A percentile compares a stretch with the other conserved stretches of the same genome.
Evolutionary conservation across 2,888 invertebrate genomes (phyloP).

Genomic region (Hoplodrina blanda): DNA sequence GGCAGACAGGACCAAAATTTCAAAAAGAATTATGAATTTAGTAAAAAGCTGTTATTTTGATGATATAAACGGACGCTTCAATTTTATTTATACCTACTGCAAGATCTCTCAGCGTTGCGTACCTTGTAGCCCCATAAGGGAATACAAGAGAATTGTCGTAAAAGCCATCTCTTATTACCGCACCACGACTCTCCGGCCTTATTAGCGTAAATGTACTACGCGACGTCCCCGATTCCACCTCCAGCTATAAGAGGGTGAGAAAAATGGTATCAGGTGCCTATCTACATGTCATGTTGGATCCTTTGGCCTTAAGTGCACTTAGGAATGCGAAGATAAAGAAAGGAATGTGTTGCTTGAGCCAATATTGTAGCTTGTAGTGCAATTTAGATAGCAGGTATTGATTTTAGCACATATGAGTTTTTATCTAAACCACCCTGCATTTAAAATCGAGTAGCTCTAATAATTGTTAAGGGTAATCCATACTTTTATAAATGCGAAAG

Average conservation of each 20-base stretch:
- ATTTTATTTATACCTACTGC: neutral
- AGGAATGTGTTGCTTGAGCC: constrained; percentile 1
- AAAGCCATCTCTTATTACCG: constrained; percentile 34
- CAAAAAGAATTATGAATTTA: too few relatives aligned
- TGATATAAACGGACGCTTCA: too few relatives aligned
- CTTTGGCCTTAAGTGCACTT: constrained; percentile 12
- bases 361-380: constrained; percentile 4
- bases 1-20: too few relatives aligned
- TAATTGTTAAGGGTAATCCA: neutral
- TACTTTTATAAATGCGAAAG: too few relatives aligned
- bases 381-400: constrained; percentile 14
- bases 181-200: constrained; percentile 31
- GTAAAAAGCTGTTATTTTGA: too few relatives aligned
- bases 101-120: neutral
- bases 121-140: constrained; percentile 3
- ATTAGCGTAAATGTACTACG: constrained; percentile 47
- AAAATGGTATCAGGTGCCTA: constrained; percentile 32
- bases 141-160: constrained; percentile 35
- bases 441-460: too few relatives aligned
- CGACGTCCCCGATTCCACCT: constrained; percentile 29
- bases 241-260: constrained; percentile 20
- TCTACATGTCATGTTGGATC: constrained; percentile 1
- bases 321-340: constrained; percentile 16
- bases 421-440: constrained; percentile 13
- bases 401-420: constrained; percentile 7